Evolutionary conservation across 92 coral and sea anemone species (phyloP).

Genomic region (Diadumene lineata): DNA sequence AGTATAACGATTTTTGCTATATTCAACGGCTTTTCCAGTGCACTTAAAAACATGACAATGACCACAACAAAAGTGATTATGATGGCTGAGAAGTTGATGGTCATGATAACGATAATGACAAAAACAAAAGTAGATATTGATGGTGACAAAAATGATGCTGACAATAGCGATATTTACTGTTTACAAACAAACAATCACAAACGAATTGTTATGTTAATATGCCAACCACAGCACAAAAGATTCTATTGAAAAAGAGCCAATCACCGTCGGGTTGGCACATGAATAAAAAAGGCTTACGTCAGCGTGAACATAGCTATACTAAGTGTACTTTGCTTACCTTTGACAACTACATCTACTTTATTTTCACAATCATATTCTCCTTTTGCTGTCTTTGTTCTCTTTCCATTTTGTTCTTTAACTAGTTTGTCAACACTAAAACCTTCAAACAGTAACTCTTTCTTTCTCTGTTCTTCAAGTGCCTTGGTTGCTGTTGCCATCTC

Average conservation of each 20-base stretch:
- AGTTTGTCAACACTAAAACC: conserved; percentile 17
- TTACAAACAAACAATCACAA: no score
- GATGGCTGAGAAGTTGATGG: no score
- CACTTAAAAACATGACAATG: no score
- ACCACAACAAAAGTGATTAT: not conserved
- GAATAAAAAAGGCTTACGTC: no score
- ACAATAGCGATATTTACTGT: not conserved
- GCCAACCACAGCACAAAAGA: no score
- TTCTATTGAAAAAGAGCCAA: no score
- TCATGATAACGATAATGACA: not conserved
- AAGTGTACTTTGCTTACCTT: conserved; percentile 81
- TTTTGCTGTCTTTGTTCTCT: conserved; percentile 45
- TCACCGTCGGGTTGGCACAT: no score
- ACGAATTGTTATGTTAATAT: no score
- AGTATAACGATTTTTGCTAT: no score
- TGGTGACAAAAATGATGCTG: not conserved
- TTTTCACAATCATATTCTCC: conserved; percentile 70
- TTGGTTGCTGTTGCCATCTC: conserved; percentile 54
- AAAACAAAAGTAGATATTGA: not conserved
- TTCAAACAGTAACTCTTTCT: conserved; percentile 6
- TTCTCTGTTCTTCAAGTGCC: conserved; percentile 31
- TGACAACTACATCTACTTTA: conserved; percentile 84
- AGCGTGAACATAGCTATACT: no score
- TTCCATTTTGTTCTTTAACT: conserved; percentile 27
- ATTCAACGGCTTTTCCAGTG: no score